phyloP scores from a whole-genome alignment of 2,113 vertebrate genomes.

The Pipa parva region DNA sequence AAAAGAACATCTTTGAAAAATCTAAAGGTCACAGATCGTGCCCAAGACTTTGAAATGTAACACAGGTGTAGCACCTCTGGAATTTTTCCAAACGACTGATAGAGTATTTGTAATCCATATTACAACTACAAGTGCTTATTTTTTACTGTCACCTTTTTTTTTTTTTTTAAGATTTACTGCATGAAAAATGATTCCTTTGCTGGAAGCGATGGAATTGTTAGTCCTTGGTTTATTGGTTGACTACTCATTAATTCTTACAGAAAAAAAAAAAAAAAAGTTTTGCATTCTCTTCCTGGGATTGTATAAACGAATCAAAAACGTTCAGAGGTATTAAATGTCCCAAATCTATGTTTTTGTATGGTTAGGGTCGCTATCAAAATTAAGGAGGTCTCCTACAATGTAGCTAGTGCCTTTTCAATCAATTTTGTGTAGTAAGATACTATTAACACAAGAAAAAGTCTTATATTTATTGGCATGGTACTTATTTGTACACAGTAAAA shows the following conservation, averaged over 20 bases:
- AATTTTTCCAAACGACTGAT: constrained; percentile 25
- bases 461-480: no score
- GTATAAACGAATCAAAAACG: no score
- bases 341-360: no score
- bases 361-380: no score
- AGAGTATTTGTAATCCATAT: constrained; percentile 21
- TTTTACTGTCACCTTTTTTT: neutral
- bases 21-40: constrained; percentile 32
- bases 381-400: no score
- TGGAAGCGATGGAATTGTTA: neutral
- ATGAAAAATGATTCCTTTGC: neutral
- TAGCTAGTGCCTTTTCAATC: no score
- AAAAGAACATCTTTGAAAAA: constrained; percentile 30
- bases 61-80: constrained; percentile 35
- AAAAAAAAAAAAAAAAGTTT: neutral
- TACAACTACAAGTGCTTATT: constrained; percentile 19
- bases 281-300: no score
- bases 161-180: constrained; percentile 1
- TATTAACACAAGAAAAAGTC: no score
- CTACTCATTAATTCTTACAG: neutral
- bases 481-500: no score
- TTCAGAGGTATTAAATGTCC: no score
- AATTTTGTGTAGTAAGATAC: no score
- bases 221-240: no score
- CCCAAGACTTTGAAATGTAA: constrained; percentile 33